Conservation (phyloP, 2,888 invertebrate species). For the Andrena fulva region DNA sequence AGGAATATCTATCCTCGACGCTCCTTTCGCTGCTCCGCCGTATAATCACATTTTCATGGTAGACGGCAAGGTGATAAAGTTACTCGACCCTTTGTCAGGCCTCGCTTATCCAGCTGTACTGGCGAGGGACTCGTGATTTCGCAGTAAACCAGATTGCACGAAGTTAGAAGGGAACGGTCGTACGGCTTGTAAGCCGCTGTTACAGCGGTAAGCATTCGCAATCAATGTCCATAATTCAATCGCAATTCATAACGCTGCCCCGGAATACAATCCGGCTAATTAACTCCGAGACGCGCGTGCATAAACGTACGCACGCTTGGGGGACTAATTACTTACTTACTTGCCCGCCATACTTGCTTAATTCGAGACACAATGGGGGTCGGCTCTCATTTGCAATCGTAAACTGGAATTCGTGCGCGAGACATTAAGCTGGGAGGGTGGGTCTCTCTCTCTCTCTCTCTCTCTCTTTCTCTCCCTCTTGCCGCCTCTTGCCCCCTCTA, state of each 20-base stretch:
- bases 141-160: not conserved
- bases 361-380: slow-evolving; percentile 70
- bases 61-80: not conserved
- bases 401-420: slow-evolving; percentile 76
- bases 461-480: slow-evolving; percentile 27
- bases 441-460: slow-evolving; percentile 25
- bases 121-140: slow-evolving; percentile 11
- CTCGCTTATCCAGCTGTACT: not conserved
- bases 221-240: slow-evolving; percentile 71
- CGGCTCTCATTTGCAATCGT: slow-evolving; percentile 76
- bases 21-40: no score
- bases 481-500: slow-evolving; percentile 10
- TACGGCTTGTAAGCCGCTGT: slow-evolving; percentile 13
- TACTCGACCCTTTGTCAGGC: not conserved
- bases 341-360: slow-evolving; percentile 70
- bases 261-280: slow-evolving; percentile 68
- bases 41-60: not conserved
- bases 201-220: slow-evolving; percentile 55
- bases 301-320: slow-evolving; percentile 70
- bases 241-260: slow-evolving; percentile 63
- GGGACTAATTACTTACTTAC: slow-evolving; percentile 72
- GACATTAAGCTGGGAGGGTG: slow-evolving; percentile 72
- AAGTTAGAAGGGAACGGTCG: not conserved
- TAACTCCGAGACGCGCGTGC: slow-evolving; percentile 70
- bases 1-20: no score